A percentile compares a stretch with the other conserved stretches of the same genome.
phyloP scores from a whole-genome alignment of 2,113 vertebrate genomes.

The Diadophis punctatus region DNA sequence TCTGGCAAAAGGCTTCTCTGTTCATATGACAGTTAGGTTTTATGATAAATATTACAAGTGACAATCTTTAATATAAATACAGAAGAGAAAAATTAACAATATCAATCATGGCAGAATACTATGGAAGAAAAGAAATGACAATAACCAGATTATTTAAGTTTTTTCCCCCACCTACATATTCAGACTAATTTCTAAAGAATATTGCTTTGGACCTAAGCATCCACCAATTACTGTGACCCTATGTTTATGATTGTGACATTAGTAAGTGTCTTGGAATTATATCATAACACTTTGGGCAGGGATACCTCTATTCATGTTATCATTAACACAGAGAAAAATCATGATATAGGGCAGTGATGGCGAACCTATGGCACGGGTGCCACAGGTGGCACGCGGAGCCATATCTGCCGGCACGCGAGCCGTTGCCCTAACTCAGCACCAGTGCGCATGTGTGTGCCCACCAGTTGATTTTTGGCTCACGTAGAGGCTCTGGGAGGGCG shows the following conservation, averaged over 20 bases:
- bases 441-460: too few relatives aligned
- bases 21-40: slow-evolving; percentile 65
- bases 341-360: background rate
- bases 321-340: too few relatives aligned
- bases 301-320: background rate
- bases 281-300: background rate
- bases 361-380: too few relatives aligned
- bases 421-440: too few relatives aligned
- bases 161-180: slow-evolving; percentile 17
- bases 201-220: slow-evolving; percentile 1
- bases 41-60: slow-evolving; percentile 72
- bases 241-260: background rate
- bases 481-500: too few relatives aligned
- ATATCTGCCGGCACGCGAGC: too few relatives aligned
- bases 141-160: slow-evolving; percentile 39
- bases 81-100: slow-evolving; percentile 69
- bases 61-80: slow-evolving; percentile 71
- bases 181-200: background rate
- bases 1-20: slow-evolving; percentile 68
- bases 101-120: slow-evolving; percentile 68
- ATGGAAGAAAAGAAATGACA: slow-evolving; percentile 54
- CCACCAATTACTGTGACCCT: background rate
- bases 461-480: too few relatives aligned
- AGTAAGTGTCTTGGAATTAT: background rate
- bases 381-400: too few relatives aligned